Evolutionary conservation across 2,888 invertebrate genomes (phyloP).

Genomic region (Antheraea assamensis): DNA sequence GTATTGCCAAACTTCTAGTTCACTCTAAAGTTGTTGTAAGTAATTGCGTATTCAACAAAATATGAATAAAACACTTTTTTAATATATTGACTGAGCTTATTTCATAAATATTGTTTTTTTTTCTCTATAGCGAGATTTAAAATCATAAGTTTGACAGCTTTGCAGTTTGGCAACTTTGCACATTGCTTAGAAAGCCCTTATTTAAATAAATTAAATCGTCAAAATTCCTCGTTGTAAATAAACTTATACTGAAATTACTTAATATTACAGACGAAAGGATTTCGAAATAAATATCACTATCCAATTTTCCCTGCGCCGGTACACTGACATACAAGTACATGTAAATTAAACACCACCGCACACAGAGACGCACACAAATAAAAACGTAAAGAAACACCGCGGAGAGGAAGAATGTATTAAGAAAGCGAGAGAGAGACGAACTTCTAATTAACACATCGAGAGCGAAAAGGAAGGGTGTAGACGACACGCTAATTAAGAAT

Average conservation of each 20-base stretch:
- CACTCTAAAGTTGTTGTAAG: too few species aligned
- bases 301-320: slow-evolving; percentile 54
- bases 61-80: too few species aligned
- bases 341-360: slow-evolving; percentile 82
- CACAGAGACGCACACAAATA: slow-evolving; percentile 82
- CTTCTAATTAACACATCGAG: slow-evolving; percentile 74
- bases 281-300: slow-evolving; percentile 9
- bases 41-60: too few species aligned
- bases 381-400: slow-evolving; percentile 81
- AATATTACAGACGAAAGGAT: not conserved
- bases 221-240: too few species aligned
- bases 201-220: too few species aligned
- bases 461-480: slow-evolving; percentile 65
- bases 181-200: too few species aligned
- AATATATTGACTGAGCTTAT: too few species aligned
- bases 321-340: slow-evolving; percentile 81
- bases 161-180: too few species aligned
- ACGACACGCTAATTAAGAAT: slow-evolving; percentile 87
- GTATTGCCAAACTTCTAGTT: too few species aligned
- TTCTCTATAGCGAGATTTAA: too few species aligned
- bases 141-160: too few species aligned
- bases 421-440: slow-evolving; percentile 80
- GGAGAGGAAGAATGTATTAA: slow-evolving; percentile 83
- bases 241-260: not conserved
- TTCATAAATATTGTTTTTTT: too few species aligned